Evolutionary conservation across 1,140 invertebrate genomes (phyloP).

Genomic region (Elymnias hypermnestra): DNA sequence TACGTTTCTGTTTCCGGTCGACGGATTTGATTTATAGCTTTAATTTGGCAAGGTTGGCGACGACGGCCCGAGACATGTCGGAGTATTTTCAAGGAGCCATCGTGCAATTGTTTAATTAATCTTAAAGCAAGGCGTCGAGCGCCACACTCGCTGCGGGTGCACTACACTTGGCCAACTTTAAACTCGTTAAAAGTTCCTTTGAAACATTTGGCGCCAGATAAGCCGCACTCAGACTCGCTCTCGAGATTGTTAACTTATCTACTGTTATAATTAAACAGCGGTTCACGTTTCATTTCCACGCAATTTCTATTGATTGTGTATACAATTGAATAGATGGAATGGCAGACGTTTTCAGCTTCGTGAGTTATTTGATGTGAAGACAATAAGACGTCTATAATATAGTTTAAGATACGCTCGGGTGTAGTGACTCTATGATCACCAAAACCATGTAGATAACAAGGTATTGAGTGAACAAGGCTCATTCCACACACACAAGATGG

Average conservation of each 20-base stretch:
- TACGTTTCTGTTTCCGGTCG: constrained; percentile 70
- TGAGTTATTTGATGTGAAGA: background rate
- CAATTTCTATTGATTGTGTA: constrained; percentile 21
- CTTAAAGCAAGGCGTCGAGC: constrained; percentile 59
- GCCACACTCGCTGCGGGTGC: constrained; percentile 51
- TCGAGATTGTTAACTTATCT: constrained; percentile 72
- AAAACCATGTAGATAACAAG: constrained; percentile 56
- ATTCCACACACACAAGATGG: constrained; percentile 67
- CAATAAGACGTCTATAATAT: constrained; percentile 10
- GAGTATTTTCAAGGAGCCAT: constrained; percentile 74
- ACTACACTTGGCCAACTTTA: constrained; percentile 73
- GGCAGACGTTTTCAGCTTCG: constrained; percentile 18
- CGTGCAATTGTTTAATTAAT: constrained; percentile 76
- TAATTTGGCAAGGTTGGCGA: constrained; percentile 73
- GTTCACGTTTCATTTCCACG: constrained; percentile 48
- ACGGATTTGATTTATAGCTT: constrained; percentile 72
- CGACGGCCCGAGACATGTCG: constrained; percentile 72
- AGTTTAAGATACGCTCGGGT: constrained; percentile 33
- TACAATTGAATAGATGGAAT: constrained; percentile 4
- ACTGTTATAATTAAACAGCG: constrained; percentile 69
- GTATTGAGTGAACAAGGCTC: constrained; percentile 65
- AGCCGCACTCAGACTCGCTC: constrained; percentile 65
- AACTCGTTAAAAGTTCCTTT: constrained; percentile 75
- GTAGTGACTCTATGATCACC: constrained; percentile 43
- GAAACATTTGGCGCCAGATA: constrained; percentile 75